Percentiles rank a stretch among this genome's conserved stretches.
phyloP scores from a whole-genome alignment of 2,797 vertebrate species.

The Semotilus atromaculatus region DNA sequence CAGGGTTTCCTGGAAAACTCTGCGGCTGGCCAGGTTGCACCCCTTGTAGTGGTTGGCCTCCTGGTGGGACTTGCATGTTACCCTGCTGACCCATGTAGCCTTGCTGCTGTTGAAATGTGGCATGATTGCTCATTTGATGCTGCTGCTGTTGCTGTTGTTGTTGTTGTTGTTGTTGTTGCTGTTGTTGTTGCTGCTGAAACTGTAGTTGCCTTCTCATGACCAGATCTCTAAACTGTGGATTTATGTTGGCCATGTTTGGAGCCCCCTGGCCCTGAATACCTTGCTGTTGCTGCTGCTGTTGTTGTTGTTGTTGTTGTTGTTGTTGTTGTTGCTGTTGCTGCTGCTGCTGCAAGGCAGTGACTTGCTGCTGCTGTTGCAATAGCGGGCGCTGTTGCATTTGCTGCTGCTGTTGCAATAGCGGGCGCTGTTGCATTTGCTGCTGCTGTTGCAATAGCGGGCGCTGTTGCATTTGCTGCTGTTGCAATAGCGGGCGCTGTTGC shows the following conservation, averaged over 20 bases:
- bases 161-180: constrained; percentile 81
- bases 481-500: constrained; percentile 26
- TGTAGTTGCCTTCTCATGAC: constrained; percentile 86
- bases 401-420: too few relatives aligned
- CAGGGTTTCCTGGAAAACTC: constrained; percentile 77
- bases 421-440: too few relatives aligned
- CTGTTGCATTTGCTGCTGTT: constrained; percentile 56
- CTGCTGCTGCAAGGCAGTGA: constrained; percentile 66
- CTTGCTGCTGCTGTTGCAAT: constrained; percentile 58
- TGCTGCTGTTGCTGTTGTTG: constrained; percentile 83
- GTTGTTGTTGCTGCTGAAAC: constrained; percentile 82
- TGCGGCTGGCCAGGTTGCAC: constrained; percentile 79
- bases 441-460: constrained; percentile 67
- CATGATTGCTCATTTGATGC: constrained; percentile 87
- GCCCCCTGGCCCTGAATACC: constrained; percentile 84
- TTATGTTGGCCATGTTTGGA: constrained; percentile 87
- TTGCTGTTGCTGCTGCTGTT: constrained; percentile 71
- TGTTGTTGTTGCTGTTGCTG: constrained; percentile 66
- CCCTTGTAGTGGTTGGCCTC: constrained; percentile 70
- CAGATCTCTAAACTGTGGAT: constrained; percentile 89
- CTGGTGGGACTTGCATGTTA: constrained; percentile 67
- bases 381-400: too few relatives aligned
- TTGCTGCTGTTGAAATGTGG: constrained; percentile 89
- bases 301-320: constrained; percentile 59
- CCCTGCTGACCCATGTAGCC: constrained; percentile 87